phyloP scores from a whole-genome alignment of 2,113 vertebrate genomes.

The Plectropomus leopardus region DNA sequence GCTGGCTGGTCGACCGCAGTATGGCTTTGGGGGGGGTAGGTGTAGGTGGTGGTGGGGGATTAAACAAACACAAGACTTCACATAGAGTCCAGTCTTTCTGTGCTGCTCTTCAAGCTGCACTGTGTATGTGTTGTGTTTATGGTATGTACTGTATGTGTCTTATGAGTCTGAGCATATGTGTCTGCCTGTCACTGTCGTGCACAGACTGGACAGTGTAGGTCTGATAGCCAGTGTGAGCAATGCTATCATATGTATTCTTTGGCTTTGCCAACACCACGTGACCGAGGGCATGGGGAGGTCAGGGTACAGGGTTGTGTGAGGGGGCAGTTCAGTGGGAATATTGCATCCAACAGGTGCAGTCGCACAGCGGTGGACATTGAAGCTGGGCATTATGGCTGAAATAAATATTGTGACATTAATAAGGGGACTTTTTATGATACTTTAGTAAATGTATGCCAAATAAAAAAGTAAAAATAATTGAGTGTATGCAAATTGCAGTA shows the following conservation, averaged over 20 bases:
- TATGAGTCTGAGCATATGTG: slow-evolving; percentile 14
- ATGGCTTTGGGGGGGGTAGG: slow-evolving; percentile 13
- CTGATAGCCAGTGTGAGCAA: slow-evolving; percentile 36
- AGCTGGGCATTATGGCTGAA: not conserved
- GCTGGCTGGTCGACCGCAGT: slow-evolving; percentile 44
- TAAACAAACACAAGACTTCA: slow-evolving; percentile 56
- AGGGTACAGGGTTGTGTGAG: not conserved
- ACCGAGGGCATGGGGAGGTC: slow-evolving; percentile 19
- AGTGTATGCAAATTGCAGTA: not conserved
- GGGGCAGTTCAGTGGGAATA: not conserved
- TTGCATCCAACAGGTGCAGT: slow-evolving; percentile 43
- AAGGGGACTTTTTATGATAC: not conserved
- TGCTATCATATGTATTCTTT: slow-evolving; percentile 52
- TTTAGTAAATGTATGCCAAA: not conserved
- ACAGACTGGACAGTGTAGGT: no score
- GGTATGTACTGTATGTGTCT: slow-evolving; percentile 10
- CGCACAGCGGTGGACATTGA: not conserved
- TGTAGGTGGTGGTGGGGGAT: not conserved
- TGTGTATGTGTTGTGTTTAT: slow-evolving; percentile 20
- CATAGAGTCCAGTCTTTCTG: slow-evolving; percentile 22
- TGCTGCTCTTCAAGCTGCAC: not conserved
- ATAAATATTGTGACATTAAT: not conserved
- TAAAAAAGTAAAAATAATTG: not conserved
- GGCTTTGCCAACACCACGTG: slow-evolving; percentile 47
- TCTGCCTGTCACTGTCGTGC: slow-evolving; percentile 34